Evolutionary conservation across 2,797 vertebrate species (phyloP), one percentile per base, ranked within the genome.

Genomic region (Mycteria americana): DNA sequence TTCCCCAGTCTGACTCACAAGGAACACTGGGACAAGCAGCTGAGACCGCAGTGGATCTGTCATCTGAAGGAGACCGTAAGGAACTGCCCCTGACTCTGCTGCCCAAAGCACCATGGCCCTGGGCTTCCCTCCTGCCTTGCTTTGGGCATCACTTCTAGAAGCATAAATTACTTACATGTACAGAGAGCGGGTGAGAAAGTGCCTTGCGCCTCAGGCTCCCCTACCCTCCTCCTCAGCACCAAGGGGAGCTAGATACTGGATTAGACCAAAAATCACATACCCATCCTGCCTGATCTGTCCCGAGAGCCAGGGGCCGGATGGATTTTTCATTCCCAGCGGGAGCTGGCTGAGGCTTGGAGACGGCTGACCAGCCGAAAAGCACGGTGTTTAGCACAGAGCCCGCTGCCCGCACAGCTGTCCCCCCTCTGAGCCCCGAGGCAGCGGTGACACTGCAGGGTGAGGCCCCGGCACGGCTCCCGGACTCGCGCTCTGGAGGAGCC

Each of bases 151-250:
- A 2, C 13, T 19, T n/a, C 56, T 3, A 17, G 45, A 25, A 50
- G 6, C n/a, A 63, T 4, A 41, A 81, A 88, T 33, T 1, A 0
- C 9, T 46, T 2, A 2, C 0, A 0, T 1, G 9, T 11, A 6
- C 27, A 39, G 35, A 35, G 16, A 54, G n/a, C 1, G 2, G 46
- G 19, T 37, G 75, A 79, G 48, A 46, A 56, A 31, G 24, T 13
- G 14, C 37, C 57, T 33, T 12, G 31, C n/a, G 24, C n/a, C 31
- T 19, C 33, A 8, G 13, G n/a, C 39, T 84, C 22, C 24, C 23
- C 13, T 4, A 5, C 4, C 13, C 39, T 75, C 33, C 31, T 64
- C 46, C 41, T 54, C 12, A 1, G 35, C 85, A 7, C 53, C 12
- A 7, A 41, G 2, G 1, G 33, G 16, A 73, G 19, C 7, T 33